A percentile compares a stretch with the other conserved stretches of the same genome.
phyloP scores from a whole-genome alignment of 2,797 vertebrate genomes.

The Malacoraja senta region DNA sequence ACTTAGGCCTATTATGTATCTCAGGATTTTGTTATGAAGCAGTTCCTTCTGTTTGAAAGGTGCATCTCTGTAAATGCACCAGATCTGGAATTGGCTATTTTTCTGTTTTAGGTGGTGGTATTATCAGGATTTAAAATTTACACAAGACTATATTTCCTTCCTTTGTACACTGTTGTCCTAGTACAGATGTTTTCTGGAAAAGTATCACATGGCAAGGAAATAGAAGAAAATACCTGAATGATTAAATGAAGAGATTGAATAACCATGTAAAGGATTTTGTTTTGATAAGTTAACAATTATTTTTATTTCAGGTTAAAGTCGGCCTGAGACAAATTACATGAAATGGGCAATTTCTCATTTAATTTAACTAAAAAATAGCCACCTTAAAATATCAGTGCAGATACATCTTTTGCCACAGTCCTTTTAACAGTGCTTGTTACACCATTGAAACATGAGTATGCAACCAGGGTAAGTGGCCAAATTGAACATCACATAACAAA shows the following conservation, averaged over 20 bases:
- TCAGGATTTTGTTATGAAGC: background rate
- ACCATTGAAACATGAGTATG: background rate
- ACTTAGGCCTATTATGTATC: background rate
- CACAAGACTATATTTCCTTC: background rate
- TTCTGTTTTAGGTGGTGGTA: background rate
- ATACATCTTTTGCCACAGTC: background rate
- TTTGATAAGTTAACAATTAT: background rate
- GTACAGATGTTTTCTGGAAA: background rate
- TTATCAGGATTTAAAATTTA: background rate
- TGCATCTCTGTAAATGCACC: background rate
- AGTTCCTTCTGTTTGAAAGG: background rate
- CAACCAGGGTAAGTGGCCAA: slow-evolving; percentile 19
- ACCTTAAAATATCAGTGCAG: background rate
- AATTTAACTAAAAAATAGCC: background rate
- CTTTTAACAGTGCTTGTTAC: background rate
- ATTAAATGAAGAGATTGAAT: background rate
- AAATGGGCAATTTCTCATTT: slow-evolving; percentile 13
- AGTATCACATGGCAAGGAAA: background rate
- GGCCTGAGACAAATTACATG: background rate
- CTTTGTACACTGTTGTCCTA: background rate
- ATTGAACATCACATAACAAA: background rate
- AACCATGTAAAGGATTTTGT: slow-evolving; percentile 12
- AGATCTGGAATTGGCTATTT: background rate
- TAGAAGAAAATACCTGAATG: background rate
- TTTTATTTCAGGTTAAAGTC: slow-evolving; percentile 13